Percentiles rank a stretch among this genome's conserved stretches.
Evolutionary conservation across 2,797 vertebrate species (phyloP).

Genomic region (Pempheris klunzingeri): DNA sequence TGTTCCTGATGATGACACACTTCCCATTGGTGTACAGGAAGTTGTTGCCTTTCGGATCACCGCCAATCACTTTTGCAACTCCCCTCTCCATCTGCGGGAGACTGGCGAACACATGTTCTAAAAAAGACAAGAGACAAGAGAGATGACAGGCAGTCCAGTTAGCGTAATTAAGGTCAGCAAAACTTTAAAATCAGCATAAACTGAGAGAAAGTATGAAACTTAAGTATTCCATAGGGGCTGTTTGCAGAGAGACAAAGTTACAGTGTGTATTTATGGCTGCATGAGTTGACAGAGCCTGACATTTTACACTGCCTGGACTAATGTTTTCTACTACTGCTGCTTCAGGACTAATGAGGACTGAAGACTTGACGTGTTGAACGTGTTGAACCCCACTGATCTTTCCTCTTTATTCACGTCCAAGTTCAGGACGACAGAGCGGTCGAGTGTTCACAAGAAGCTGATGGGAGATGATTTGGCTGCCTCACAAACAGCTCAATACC

Average conservation of each 20-base stretch:
- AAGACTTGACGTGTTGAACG: neutral
- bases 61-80: conserved; percentile 93
- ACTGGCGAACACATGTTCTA: conserved; percentile 94
- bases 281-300: neutral
- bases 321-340: neutral
- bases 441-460: no score
- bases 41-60: conserved; percentile 95
- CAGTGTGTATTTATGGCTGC: no score
- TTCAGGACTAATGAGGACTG: neutral
- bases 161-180: neutral
- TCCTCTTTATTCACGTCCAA: no score
- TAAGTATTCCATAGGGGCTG: neutral
- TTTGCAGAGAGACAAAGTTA: neutral
- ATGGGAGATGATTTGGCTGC: neutral
- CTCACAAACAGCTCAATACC: neutral
- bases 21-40: conserved; percentile 98
- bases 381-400: neutral
- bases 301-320: neutral
- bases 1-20: conserved; percentile 95
- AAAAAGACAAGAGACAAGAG: conserved; percentile 31
- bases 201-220: neutral
- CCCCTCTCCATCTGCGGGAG: conserved; percentile 97
- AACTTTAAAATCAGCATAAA: neutral
- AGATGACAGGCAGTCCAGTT: neutral
- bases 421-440: no score